Evolutionary conservation across 2,113 vertebrate genomes (phyloP).

Genomic region (Alouatta palliata): DNA sequence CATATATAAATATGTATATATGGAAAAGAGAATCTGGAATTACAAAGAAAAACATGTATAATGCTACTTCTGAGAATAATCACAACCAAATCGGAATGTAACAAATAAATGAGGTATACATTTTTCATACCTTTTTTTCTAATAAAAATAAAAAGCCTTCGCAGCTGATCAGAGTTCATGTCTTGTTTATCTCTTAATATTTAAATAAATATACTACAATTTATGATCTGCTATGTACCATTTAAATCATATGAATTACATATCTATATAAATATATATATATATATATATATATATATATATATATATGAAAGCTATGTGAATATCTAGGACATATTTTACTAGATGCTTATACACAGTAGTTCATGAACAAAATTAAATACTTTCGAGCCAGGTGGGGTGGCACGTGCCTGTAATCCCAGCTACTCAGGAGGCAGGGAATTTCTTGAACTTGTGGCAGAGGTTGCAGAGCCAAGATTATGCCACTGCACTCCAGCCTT

Average conservation of each 20-base stretch:
- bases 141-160: background rate
- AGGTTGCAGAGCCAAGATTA: too few species aligned
- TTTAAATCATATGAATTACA: background rate
- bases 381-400: too few species aligned
- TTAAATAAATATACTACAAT: background rate
- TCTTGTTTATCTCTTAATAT: background rate
- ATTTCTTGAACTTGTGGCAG: too few species aligned
- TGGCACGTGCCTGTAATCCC: too few species aligned
- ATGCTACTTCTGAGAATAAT: background rate
- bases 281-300: background rate
- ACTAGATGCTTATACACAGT: background rate
- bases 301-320: background rate
- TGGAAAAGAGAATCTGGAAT: background rate
- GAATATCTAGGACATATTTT: background rate
- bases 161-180: background rate
- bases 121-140: background rate
- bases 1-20: background rate
- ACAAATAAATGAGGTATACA: background rate
- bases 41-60: background rate
- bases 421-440: too few species aligned
- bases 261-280: background rate
- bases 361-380: background rate
- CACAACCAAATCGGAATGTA: background rate
- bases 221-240: background rate
- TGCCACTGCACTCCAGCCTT: too few species aligned